phyloP scores from a whole-genome alignment of 2,113 vertebrate genomes.

The Chamaetylas fuelleborni region DNA sequence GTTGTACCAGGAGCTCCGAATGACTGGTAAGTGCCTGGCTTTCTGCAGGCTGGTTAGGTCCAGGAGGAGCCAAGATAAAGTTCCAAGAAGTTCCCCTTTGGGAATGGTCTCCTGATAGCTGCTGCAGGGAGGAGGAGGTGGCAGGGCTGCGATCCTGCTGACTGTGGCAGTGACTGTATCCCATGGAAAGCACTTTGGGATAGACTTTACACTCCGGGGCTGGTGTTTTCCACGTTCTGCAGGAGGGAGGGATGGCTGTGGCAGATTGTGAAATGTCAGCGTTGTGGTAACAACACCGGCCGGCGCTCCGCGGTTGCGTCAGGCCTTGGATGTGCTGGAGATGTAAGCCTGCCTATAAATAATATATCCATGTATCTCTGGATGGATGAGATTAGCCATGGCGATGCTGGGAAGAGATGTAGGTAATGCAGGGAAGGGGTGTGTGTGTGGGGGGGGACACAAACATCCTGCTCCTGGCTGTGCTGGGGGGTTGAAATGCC shows the following conservation, averaged over 20 bases:
- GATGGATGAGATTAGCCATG: background rate
- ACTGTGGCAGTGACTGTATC: background rate
- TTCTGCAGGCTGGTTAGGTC: background rate
- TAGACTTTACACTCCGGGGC: background rate
- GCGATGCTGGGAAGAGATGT: background rate
- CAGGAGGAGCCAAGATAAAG: conserved; percentile 16
- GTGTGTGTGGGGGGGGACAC: background rate
- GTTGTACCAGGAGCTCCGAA: conserved; percentile 49
- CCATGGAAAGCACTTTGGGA: background rate
- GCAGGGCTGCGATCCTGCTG: background rate
- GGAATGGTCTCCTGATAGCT: background rate
- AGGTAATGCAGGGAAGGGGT: background rate
- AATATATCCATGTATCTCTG: background rate
- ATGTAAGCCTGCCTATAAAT: background rate
- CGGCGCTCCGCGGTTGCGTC: background rate
- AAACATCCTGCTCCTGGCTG: background rate
- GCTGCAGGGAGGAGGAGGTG: background rate
- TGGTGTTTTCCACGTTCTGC: background rate
- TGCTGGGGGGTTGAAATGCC: background rate
- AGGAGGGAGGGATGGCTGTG: background rate
- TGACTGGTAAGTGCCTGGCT: background rate
- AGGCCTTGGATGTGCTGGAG: background rate
- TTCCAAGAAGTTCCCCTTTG: background rate
- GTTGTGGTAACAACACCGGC: background rate
- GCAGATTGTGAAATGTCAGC: conserved; percentile 7